These are phyloP conservation scores for Oncorhynchus tshawytscha DNA, from an alignment of 2,113 vertebrate species.

Conservation along the genomic window DNA sequence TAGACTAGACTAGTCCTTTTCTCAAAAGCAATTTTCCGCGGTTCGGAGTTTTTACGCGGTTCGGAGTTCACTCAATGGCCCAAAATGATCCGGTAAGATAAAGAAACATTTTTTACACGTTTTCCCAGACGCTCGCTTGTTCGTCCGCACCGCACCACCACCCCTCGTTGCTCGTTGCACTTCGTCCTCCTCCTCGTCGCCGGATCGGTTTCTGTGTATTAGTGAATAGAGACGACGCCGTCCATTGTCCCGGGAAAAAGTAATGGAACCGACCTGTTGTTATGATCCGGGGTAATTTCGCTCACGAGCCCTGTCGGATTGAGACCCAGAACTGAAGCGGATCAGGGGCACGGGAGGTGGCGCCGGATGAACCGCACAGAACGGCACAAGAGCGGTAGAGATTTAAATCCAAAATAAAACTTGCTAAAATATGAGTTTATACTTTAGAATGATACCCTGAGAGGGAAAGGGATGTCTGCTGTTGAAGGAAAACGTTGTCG, in stretches of 20 bases:
- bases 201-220: conserved; percentile 50
- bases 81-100: conserved; percentile 35
- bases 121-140: conserved; percentile 2
- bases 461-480: not conserved
- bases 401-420: not conserved
- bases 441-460: not conserved
- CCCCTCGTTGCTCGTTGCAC: not conserved
- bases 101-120: conserved; percentile 51
- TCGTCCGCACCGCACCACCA: not conserved
- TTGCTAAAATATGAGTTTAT: conserved; percentile 2
- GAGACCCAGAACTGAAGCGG: conserved; percentile 62
- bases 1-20: not conserved
- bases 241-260: conserved; percentile 57
- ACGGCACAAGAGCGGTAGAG: conserved; percentile 24
- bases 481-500: not conserved
- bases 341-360: conserved; percentile 67
- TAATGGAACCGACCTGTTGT: conserved; percentile 70
- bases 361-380: conserved; percentile 32
- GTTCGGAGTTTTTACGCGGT: conserved; percentile 33
- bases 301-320: conserved; percentile 31
- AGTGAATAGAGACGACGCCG: conserved; percentile 46
- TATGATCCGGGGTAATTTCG: conserved; percentile 70
- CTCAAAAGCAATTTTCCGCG: conserved; percentile 2
- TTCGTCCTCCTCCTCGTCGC: conserved; percentile 32
- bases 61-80: conserved; percentile 14